Base-by-base conservation (phyloP, 2,888 invertebrate species). In the Callyntrura guangdongensis region DNA sequence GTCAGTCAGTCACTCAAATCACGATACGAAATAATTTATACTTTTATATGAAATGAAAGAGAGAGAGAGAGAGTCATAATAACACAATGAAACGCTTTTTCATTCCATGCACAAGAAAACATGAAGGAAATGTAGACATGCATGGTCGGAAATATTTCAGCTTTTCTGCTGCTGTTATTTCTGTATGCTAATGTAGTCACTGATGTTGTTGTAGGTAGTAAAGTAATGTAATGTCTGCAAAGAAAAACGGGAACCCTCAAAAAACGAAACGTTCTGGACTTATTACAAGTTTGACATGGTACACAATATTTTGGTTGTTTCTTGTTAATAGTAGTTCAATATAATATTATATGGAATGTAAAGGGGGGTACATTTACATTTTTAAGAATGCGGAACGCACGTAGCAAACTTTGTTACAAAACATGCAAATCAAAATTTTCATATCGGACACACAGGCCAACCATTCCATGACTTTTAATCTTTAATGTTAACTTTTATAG, bases 391-490 rank as follows among this genome's bases (percentile, higher is more conserved):
- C n/a, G n/a, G n/a, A n/a, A n/a, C n/a, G n/a, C n/a, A n/a, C n/a
- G n/a, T n/a, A n/a, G 79, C 22, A 49, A 5, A 56, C 53, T 36
- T 79, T 79, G 25, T 25, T 53, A 14, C 8, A 25, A 56, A 79
- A 69, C 53, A 85, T 72, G 85, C 85, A 85, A 85, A 85, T 85
- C 85, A 85, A 85, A 85, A 72, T 72, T 64, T 85, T 85, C 47
- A 25, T 85, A 79, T 49, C 72, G 67, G 47, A 49, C 59, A 9
- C n/a, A n/a, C 25, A 56, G n/a, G n/a, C 56, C 56, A 12, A 56
- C 72, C 69, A 72, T 85, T 85, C 53, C 67, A 45, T 67, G 67
- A 84, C 61, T 67, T 84, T 64, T 84, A 79, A 79, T 79, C 79
- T 79, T 79, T 56, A 47, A 56, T 56, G 56, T 14, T 25, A 79